Conservation (phyloP, 1,140 invertebrate species). For the Oreohelix idahoensis region DNA sequence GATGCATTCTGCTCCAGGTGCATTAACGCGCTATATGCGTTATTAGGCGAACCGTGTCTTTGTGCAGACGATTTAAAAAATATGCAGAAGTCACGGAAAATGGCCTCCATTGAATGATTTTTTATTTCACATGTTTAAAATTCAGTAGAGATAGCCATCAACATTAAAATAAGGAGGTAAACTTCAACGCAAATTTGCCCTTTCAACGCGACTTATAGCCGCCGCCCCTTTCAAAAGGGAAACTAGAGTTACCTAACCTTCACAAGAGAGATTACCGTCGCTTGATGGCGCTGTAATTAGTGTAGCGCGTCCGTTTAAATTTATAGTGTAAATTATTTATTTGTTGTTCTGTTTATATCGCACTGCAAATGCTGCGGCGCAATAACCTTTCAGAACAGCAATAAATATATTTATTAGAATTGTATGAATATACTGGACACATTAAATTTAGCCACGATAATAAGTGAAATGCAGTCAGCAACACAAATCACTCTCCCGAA, state of each 20-base stretch:
- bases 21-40: neutral
- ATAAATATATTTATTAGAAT: neutral
- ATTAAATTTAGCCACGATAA: neutral
- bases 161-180: neutral
- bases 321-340: neutral
- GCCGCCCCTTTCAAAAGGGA: slow-evolving; percentile 19
- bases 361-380: neutral
- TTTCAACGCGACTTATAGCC: neutral
- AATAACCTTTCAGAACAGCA: neutral
- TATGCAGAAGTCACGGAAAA: slow-evolving; percentile 15
- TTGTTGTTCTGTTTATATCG: neutral
- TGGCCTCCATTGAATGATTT: slow-evolving; percentile 1
- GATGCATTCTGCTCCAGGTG: slow-evolving; percentile 13
- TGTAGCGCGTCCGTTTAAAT: slow-evolving; percentile 30
- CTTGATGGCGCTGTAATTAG: slow-evolving; percentile 36
- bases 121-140: slow-evolving; percentile 6
- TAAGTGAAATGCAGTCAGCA: neutral
- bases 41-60: neutral
- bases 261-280: slow-evolving; percentile 13
- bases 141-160: slow-evolving; percentile 10
- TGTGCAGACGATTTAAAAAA: neutral
- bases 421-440: neutral
- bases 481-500: neutral
- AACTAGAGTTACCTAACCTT: slow-evolving; percentile 39
- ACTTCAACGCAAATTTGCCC: neutral